A percentile compares a stretch with the other conserved stretches of the same genome.
Conservation (phyloP, 2,113 vertebrate genomes). For the Pseudopipra pipra region DNA sequence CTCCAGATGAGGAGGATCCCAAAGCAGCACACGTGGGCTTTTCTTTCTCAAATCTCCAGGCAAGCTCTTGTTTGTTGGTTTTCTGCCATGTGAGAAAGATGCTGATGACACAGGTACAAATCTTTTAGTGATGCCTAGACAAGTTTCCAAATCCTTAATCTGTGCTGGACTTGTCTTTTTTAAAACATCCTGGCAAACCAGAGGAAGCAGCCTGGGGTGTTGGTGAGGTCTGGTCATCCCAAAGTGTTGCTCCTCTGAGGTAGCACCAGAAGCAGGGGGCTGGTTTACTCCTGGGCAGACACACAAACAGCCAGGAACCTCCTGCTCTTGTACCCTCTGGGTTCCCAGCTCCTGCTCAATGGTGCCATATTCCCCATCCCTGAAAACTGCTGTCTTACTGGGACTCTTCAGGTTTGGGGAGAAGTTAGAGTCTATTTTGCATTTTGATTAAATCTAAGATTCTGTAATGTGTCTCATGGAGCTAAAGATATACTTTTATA, state of each 20-base stretch:
- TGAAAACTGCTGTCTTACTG: neutral
- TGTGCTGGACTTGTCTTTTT: neutral
- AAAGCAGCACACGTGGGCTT: too few relatives aligned
- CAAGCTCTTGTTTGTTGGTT: neutral
- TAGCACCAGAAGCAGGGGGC: neutral
- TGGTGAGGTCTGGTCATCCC: neutral
- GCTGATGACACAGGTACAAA: neutral
- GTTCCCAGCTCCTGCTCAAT: neutral
- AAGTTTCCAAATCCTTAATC: neutral
- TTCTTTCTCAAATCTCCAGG: neutral
- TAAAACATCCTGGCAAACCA: neutral
- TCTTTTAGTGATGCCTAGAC: neutral
- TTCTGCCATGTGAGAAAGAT: neutral
- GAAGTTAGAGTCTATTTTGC: neutral
- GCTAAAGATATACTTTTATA: neutral
- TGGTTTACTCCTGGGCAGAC: neutral
- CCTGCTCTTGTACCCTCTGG: too few relatives aligned
- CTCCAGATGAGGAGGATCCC: neutral
- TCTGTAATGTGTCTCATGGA: neutral
- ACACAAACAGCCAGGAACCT: neutral
- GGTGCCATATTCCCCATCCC: neutral
- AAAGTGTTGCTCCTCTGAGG: neutral
- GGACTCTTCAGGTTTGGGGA: neutral
- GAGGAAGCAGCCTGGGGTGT: neutral
- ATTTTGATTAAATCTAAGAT: neutral